A percentile compares a stretch with the other conserved stretches of the same genome.
Evolutionary conservation across 1,140 invertebrate genomes (phyloP).

Genomic region (Homarus americanus): DNA sequence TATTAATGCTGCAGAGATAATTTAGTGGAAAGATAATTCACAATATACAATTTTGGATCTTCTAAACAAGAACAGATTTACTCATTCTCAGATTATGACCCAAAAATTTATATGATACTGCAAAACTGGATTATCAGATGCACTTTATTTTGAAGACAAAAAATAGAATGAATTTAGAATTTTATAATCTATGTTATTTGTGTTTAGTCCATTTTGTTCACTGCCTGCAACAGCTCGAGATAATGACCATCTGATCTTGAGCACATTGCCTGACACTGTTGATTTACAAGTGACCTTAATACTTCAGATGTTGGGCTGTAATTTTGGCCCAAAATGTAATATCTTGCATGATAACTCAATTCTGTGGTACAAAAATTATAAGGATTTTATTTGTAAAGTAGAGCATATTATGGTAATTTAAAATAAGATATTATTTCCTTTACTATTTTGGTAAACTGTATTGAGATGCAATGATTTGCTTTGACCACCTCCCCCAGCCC

Average conservation of each 20-base stretch:
- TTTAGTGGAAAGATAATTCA: not conserved
- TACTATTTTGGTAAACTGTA: not conserved
- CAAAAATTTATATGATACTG: not conserved
- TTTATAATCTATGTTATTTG: no score
- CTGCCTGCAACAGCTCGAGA: not conserved
- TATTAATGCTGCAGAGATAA: not conserved
- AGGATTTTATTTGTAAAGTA: not conserved
- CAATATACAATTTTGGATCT: not conserved
- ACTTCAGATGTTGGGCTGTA: not conserved
- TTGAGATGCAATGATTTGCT: not conserved
- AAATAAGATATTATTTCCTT: not conserved
- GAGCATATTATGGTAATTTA: not conserved
- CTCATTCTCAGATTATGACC: not conserved
- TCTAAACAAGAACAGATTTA: not conserved
- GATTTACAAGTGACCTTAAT: constrained; percentile 9
- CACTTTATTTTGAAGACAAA: no score
- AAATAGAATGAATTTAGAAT: no score
- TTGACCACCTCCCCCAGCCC: not conserved
- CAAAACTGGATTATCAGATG: not conserved
- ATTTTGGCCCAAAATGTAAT: not conserved
- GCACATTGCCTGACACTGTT: not conserved
- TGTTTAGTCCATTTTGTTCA: no score
- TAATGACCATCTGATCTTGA: not conserved
- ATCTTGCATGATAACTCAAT: not conserved
- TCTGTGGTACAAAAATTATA: not conserved